Percentiles rank a stretch among this genome's conserved stretches.
Conservation (phyloP, 2,888 invertebrate species). For the Ophioninae sp. region DNA sequence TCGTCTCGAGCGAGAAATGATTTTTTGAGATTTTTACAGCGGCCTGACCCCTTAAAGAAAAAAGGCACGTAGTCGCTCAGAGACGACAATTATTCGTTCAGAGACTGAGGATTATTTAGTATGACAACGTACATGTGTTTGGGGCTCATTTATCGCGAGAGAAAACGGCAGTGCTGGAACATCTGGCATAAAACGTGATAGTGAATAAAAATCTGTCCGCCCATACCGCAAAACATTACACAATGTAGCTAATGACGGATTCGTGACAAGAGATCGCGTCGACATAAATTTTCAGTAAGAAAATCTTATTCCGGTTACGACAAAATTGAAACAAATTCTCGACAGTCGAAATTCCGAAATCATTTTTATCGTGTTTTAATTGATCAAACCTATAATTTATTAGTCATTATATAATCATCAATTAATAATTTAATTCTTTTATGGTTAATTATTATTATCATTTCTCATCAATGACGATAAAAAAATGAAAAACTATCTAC, state of each 20-base stretch:
- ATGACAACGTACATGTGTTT: slow-evolving; percentile 14
- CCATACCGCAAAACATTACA: slow-evolving; percentile 21
- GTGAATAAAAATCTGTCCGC: slow-evolving; percentile 50
- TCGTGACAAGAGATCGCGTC: slow-evolving; percentile 33
- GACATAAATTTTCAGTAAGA: background rate
- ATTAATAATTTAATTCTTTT: no score
- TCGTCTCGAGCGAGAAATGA: no score
- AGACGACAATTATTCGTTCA: slow-evolving; percentile 48
- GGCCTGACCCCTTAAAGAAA: background rate
- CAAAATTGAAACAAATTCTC: no score
- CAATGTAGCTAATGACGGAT: slow-evolving; percentile 3
- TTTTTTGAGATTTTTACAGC: no score
- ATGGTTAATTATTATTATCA: no score
- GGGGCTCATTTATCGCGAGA: slow-evolving; percentile 50
- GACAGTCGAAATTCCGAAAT: no score
- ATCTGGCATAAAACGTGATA: slow-evolving; percentile 51
- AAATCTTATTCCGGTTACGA: no score
- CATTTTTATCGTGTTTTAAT: no score
- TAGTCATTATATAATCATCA: no score
- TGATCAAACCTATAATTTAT: no score
- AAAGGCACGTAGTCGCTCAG: slow-evolving; percentile 3
- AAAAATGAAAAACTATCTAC: no score
- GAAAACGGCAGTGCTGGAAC: slow-evolving; percentile 44
- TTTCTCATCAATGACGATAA: no score
- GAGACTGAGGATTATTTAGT: slow-evolving; percentile 49